Conservation (phyloP, 1,140 invertebrate genomes). For the Papilio machaon region DNA sequence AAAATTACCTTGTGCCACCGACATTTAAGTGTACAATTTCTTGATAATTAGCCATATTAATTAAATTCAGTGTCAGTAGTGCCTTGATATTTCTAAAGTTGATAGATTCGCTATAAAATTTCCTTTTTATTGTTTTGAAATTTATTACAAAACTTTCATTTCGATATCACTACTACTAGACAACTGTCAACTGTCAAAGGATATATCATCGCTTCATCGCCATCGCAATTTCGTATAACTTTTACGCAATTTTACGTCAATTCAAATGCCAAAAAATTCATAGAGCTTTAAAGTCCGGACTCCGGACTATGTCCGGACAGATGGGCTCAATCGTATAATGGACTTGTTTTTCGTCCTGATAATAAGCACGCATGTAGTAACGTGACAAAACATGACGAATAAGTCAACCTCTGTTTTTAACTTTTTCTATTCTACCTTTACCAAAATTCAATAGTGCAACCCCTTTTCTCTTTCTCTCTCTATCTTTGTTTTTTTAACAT, state of each 20-base stretch:
- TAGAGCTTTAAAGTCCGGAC: no score
- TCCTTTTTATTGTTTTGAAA: constrained; percentile 33
- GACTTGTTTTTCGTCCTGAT: neutral
- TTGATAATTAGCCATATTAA: constrained; percentile 75
- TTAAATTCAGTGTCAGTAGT: constrained; percentile 30
- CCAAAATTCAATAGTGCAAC: no score
- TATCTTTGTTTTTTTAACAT: neutral
- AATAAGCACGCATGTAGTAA: no score
- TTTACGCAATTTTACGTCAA: neutral
- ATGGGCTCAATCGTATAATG: neutral
- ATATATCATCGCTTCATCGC: neutral
- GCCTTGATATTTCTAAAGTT: constrained; percentile 21
- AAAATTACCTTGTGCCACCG: constrained; percentile 69
- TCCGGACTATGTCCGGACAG: neutral
- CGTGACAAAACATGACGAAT: no score
- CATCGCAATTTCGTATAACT: constrained; percentile 1
- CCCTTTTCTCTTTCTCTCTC: no score
- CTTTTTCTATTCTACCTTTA: no score
- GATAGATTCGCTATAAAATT: constrained; percentile 1
- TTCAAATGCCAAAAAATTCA: constrained; percentile 7
- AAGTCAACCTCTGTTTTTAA: no score
- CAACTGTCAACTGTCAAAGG: neutral
- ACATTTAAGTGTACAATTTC: constrained; percentile 78
- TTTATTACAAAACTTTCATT: constrained; percentile 24
- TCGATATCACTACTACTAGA: neutral